A percentile compares a stretch with the other conserved stretches of the same genome.
phyloP scores from a whole-genome alignment of 1,140 invertebrate genomes.

The Psix sp. region DNA sequence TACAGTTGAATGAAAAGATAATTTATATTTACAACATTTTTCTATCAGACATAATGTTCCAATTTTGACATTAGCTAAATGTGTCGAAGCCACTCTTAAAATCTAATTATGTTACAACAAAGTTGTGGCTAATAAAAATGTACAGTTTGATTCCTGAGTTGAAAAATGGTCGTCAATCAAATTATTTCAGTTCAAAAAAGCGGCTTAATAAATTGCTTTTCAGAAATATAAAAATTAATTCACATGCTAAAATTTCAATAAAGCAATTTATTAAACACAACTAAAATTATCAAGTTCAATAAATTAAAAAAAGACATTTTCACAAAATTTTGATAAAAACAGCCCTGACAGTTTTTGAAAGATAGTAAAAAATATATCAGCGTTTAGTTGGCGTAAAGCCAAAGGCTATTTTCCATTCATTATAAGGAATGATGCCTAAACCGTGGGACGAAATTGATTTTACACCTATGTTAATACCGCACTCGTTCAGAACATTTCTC shows the following conservation, averaged over 20 bases:
- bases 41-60: conserved; percentile 23
- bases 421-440: no score
- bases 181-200: background rate
- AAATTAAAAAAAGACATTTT: conserved; percentile 11
- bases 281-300: background rate
- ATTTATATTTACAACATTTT: conserved; percentile 60
- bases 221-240: conserved; percentile 13
- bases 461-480: no score
- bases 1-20: conserved; percentile 53
- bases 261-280: conserved; percentile 27
- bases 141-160: conserved; percentile 48
- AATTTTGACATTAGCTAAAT: conserved; percentile 40
- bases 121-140: conserved; percentile 46
- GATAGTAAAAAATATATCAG: no score
- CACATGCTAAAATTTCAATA: conserved; percentile 5
- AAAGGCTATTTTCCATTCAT: no score
- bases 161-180: conserved; percentile 44
- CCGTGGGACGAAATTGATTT: no score
- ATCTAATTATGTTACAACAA: conserved; percentile 51
- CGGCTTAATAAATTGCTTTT: conserved; percentile 27
- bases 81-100: conserved; percentile 38
- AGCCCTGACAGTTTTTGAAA: background rate
- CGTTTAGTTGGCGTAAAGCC: no score
- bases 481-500: no score
- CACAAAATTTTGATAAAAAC: no score